Evolutionary conservation across 92 coral and sea anemone genomes (phyloP).

Genomic region (Phenganax subtilis): DNA sequence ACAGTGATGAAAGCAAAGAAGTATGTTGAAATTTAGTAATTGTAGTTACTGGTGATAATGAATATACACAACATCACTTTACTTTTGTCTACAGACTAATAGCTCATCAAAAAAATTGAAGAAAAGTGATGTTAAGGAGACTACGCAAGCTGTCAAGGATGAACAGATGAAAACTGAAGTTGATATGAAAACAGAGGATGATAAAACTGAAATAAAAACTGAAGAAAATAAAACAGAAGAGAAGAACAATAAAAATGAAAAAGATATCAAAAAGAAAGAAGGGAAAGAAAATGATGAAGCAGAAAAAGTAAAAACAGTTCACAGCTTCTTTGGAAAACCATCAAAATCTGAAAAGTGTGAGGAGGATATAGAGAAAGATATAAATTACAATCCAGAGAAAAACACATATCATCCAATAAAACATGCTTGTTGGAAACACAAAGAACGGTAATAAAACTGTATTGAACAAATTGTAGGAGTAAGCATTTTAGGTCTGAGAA

Average conservation of each 20-base stretch:
- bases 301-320: constrained; percentile 40
- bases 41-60: not conserved
- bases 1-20: constrained; percentile 38
- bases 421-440: constrained; percentile 91
- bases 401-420: constrained; percentile 84
- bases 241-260: constrained; percentile 35
- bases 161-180: constrained; percentile 15
- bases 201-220: not conserved
- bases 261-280: constrained; percentile 21
- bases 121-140: constrained; percentile 16
- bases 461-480: too few relatives aligned
- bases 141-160: not conserved
- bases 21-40: not conserved
- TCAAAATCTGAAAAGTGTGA: constrained; percentile 14
- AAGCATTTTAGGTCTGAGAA: too few relatives aligned
- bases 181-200: constrained; percentile 25
- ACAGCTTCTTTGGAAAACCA: constrained; percentile 77
- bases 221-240: constrained; percentile 31
- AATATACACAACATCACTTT: not conserved
- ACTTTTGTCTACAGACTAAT: not conserved
- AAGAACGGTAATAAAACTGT: constrained; percentile 56
- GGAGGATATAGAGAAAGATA: constrained; percentile 58
- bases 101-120: constrained; percentile 42
- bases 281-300: constrained; percentile 15
- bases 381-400: constrained; percentile 79